Evolutionary conservation across 2,888 invertebrate genomes (phyloP).

Genomic region (Polydrusus tereticollis): DNA sequence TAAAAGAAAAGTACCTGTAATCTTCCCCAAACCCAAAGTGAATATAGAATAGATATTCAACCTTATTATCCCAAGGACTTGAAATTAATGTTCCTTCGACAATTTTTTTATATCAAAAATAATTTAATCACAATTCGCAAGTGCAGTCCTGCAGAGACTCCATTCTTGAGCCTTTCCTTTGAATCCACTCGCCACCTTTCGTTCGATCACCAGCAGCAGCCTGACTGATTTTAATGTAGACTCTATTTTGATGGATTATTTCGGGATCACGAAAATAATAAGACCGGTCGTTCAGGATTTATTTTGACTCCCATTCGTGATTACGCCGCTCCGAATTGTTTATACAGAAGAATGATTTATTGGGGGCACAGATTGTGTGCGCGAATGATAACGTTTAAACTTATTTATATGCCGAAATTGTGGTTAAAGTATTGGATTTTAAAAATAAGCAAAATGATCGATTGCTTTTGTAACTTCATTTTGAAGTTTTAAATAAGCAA

Average conservation of each 20-base stretch:
- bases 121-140: neutral
- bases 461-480: slow-evolving; percentile 39
- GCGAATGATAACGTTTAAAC: slow-evolving; percentile 40
- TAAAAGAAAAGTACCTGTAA: too few relatives aligned
- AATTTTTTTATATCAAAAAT: neutral
- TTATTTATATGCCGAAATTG: slow-evolving; percentile 41
- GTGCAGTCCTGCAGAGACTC: slow-evolving; percentile 28
- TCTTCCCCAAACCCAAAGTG: too few relatives aligned
- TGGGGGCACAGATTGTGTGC: slow-evolving; percentile 38
- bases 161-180: slow-evolving; percentile 35
- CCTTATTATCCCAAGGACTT: neutral
- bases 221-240: slow-evolving; percentile 50
- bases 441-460: slow-evolving; percentile 37
- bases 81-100: neutral
- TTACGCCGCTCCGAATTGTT: slow-evolving; percentile 42
- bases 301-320: slow-evolving; percentile 48
- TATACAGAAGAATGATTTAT: slow-evolving; percentile 47
- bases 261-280: slow-evolving; percentile 47
- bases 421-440: slow-evolving; percentile 35
- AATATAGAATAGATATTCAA: too few relatives aligned
- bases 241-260: slow-evolving; percentile 49
- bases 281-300: slow-evolving; percentile 47
- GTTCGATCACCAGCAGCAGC: slow-evolving; percentile 46
- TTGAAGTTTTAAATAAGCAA: slow-evolving; percentile 33
- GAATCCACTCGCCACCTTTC: slow-evolving; percentile 43